Base-by-base conservation (phyloP, 2,797 vertebrate species). In the Ctenochaetus hawaiiensis region DNA sequence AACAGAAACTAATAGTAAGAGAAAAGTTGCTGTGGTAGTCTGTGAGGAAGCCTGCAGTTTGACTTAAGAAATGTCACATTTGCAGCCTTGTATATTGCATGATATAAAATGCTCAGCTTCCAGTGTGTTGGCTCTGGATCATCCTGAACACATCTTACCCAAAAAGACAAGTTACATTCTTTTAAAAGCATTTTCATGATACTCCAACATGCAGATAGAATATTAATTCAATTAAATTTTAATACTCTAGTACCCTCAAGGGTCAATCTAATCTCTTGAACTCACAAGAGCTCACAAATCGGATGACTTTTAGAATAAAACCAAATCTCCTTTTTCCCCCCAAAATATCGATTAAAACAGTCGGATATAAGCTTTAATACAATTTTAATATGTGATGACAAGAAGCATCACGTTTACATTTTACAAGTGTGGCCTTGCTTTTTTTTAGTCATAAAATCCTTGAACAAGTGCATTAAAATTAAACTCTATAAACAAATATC, bases 131-230 rank as follows among this genome's bases (percentile, higher is more conserved):
- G 1, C 53, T 61, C 11, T 20, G 18, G 16, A 9, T 66, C 20
- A 37, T 71, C 2, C 58, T 20, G 11, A 9, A 30, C 10, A 60
- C 12, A 53, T 11, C 43, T 26, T 69, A 59, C 39, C 13, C 20
- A 30, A 60, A 73, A 72, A 60, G 34, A 11, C 47, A 64, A 34
- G 65, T 37, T 53, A 26, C 48, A 63, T 34, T 30, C 11, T 34
- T 20, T 53, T 6, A 37, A 59, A 65, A 52, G n/a, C 11, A 62
- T 49, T 30, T 63, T 66, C 2, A 47, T 17, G 14, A 67, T 9
- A 17, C 11, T 43, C 26, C 22, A 63, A 3, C 14, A 60, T 56
- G 37, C 41, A 48, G 30, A 18, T 17, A 18, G 8, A 20, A 7
- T 22, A 69, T 34, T 0, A 47, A 16, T 22, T 53, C 26, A 51